Evolutionary conservation across 2,888 invertebrate species (phyloP).

Genomic region (Gnatocerus cornutus): DNA sequence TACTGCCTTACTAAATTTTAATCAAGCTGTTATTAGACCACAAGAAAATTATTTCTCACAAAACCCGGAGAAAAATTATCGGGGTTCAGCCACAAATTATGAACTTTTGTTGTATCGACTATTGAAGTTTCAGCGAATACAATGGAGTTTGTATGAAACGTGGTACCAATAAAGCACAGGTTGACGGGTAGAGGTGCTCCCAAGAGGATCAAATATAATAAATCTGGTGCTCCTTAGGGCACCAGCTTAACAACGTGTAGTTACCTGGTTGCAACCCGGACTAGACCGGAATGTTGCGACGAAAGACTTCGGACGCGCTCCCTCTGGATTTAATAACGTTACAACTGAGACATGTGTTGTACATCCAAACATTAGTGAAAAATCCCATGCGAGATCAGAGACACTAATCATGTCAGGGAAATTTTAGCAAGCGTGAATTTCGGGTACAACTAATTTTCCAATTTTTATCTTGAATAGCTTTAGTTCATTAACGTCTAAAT

Average conservation of each 20-base stretch:
- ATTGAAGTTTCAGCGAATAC: conserved; percentile 24
- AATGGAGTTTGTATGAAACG: conserved; percentile 17
- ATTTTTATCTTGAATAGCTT: too few relatives aligned
- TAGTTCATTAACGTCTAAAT: too few relatives aligned
- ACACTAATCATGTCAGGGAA: background rate
- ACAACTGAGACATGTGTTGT: conserved; percentile 43
- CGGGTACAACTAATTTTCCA: conserved; percentile 3
- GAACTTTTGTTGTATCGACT: conserved; percentile 23
- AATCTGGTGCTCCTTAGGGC: conserved; percentile 53
- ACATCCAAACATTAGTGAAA: conserved; percentile 29
- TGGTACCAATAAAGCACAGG: conserved; percentile 54
- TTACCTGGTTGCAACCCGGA: conserved; percentile 47
- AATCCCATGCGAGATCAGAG: conserved; percentile 4
- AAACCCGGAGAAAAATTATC: conserved; percentile 9
- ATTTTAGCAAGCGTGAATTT: background rate
- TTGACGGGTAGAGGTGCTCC: conserved; percentile 54
- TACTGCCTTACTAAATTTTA: too few relatives aligned
- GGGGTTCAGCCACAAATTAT: conserved; percentile 9
- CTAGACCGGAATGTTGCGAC: conserved; percentile 45
- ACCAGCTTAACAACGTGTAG: conserved; percentile 54
- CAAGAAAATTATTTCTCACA: too few relatives aligned
- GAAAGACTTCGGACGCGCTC: conserved; percentile 42
- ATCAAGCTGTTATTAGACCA: too few relatives aligned
- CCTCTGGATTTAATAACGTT: conserved; percentile 49
- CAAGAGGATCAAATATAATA: conserved; percentile 56